Percentiles rank a stretch among this genome's conserved stretches.
Evolutionary conservation across 2,113 vertebrate genomes (phyloP).

Genomic region (Formicarius rufipectus): DNA sequence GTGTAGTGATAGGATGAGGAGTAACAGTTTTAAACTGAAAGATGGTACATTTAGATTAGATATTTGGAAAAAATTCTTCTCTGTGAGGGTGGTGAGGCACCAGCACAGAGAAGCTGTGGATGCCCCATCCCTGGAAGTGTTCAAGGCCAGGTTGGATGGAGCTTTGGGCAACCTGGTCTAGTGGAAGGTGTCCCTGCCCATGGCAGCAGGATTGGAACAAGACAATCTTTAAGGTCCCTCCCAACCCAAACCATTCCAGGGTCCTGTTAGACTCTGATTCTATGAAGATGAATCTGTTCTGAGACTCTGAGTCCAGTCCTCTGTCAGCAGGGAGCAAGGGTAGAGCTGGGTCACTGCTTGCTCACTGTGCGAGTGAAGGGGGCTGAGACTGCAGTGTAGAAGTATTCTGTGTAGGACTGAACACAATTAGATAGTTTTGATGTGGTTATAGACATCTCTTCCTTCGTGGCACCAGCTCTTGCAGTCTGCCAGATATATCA

Average conservation of each 20-base stretch:
- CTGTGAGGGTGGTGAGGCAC: not conserved
- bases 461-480: not conserved
- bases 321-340: not conserved
- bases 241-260: not conserved
- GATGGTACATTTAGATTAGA: not conserved
- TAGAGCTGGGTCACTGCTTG: not conserved
- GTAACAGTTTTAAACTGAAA: not conserved
- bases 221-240: not conserved
- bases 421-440: not conserved
- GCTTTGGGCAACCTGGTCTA: not conserved
- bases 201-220: rapidly evolving
- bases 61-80: not conserved
- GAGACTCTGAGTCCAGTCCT: not conserved
- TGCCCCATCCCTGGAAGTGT: not conserved
- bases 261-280: not conserved
- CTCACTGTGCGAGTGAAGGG: rapidly evolving
- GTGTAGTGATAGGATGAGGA: not conserved
- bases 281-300: not conserved
- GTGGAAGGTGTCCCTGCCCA: rapidly evolving
- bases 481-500: not conserved
- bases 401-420: not conserved
- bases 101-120: not conserved
- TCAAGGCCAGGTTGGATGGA: not conserved
- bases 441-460: not conserved
- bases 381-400: not conserved